Base-by-base conservation (phyloP, 1,140 invertebrate genomes). In the Drosophila nigrodunni region DNA sequence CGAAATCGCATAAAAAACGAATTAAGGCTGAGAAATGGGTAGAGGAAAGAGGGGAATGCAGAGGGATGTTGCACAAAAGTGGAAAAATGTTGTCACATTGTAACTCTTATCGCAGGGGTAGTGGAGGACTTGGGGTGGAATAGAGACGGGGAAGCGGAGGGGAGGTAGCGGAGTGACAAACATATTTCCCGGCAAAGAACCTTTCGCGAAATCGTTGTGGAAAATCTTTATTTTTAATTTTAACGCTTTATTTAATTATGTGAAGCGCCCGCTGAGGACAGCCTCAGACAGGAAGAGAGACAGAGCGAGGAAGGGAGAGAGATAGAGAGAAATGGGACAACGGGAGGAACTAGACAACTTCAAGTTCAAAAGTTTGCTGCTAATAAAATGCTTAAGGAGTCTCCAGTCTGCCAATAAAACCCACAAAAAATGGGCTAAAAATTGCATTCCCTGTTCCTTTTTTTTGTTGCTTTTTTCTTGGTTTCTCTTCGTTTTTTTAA, bases 241-340 rank as follows among this genome's bases (percentile, higher is more conserved):
- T 89, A 91, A 89, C 89, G 89, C 89, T 91, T 91, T 91, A 91
- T 91, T 91, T 91, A 91, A 91, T 91, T 91, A 91, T 91, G 89
- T 88, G 80, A 77, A 73, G 74, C 69, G 69, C 67, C 68, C 66
- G 77, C 55, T 61, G 71, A 74, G 78, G 70, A 65, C 52, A 65
- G 66, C 55, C 67, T 37, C 64, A 80, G 71, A 80, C 79, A 80
- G 9, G n/a, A 57, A 39, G 3, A 54, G 9, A 44, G 13, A 30
- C 2, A 5, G 25, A 30, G 25, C 0, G 25, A 5, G 25, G 6
- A 1, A 30, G 25, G 3, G 25, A 30, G 25, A 30, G 25, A 30
- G 25, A 30, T 2, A 7, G 55, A 13, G n/a, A 58, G 18, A 41
- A 7, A 21, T 21, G 10, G 8, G 4, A 57, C 7, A 35, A n/a